Evolutionary conservation across 2,113 vertebrate species (phyloP).

Genomic region (Trinectes maculatus): DNA sequence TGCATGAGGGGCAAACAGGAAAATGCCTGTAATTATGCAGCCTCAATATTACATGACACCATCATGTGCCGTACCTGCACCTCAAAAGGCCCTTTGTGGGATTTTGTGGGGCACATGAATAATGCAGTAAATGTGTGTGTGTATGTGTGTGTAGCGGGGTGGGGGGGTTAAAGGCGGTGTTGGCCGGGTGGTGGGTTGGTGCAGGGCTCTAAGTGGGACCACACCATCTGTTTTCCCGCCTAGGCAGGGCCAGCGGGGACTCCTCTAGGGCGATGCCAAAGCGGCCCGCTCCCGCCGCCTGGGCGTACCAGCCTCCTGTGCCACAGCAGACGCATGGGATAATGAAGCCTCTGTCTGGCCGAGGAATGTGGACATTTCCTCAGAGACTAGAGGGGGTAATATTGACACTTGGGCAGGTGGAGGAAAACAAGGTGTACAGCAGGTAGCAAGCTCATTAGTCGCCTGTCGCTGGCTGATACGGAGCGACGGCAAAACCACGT

Average conservation of each 20-base stretch:
- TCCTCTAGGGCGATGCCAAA: conserved; percentile 77
- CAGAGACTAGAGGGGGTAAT: conserved; percentile 54
- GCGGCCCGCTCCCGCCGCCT: conserved; percentile 43
- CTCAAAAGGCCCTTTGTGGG: conserved; percentile 78
- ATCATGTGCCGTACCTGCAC: conserved; percentile 74
- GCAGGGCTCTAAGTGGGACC: conserved; percentile 75
- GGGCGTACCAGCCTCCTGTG: conserved; percentile 70
- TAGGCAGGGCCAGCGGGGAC: conserved; percentile 70
- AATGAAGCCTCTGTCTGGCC: conserved; percentile 76
- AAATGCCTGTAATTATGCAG: conserved; percentile 67
- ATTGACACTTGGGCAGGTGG: conserved; percentile 75
- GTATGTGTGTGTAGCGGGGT: too few relatives aligned
- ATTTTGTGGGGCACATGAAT: conserved; percentile 77
- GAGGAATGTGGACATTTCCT: conserved; percentile 57
- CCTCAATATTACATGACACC: conserved; percentile 62
- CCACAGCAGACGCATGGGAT: conserved; percentile 69
- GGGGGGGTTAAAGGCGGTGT: conserved; percentile 53
- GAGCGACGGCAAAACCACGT: conserved; percentile 24
- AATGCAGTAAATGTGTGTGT: conserved; percentile 75
- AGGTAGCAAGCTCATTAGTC: conserved; percentile 69
- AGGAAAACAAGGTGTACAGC: conserved; percentile 69
- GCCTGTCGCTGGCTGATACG: conserved; percentile 30
- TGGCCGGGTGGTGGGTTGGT: conserved; percentile 51
- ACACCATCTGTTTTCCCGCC: conserved; percentile 83
- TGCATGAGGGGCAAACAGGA: conserved; percentile 39